Conservation (phyloP, 2,113 vertebrate genomes). For the Apus apus region DNA sequence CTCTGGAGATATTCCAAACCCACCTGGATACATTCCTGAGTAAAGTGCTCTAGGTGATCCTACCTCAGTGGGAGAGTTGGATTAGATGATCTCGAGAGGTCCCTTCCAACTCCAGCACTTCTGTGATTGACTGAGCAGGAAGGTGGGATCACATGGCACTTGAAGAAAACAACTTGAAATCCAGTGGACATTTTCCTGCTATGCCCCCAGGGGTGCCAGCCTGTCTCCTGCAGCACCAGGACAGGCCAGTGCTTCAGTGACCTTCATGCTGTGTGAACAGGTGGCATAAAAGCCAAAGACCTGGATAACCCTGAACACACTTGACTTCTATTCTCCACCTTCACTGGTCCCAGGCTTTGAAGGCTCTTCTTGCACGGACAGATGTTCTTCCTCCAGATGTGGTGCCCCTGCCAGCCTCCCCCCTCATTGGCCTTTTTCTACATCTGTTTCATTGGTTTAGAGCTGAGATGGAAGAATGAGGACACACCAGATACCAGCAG, state of each 20-base stretch:
- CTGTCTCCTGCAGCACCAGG: not conserved
- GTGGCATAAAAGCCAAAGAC: not conserved
- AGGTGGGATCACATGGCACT: not conserved
- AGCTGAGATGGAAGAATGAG: not conserved
- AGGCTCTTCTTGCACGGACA: not conserved
- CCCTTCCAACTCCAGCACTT: no score
- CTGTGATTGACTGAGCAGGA: not conserved
- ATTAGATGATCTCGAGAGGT: no score
- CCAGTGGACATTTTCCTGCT: not conserved
- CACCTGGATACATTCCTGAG: no score
- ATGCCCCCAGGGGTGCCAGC: fast-evolving
- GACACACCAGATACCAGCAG: not conserved
- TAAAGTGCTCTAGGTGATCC: no score
- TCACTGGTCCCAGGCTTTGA: not conserved
- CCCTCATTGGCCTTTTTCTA: not conserved
- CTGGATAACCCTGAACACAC: not conserved
- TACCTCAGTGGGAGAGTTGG: no score
- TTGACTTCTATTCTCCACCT: not conserved
- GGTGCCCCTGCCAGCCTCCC: not conserved
- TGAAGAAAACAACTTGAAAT: not conserved
- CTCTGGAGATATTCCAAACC: no score
- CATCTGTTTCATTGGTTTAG: not conserved
- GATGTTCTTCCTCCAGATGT: not conserved
- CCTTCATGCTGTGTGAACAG: not conserved
- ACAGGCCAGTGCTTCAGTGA: not conserved